Conservation (phyloP, 2,888 invertebrate genomes). For the Scelioninae gen. 2 region DNA sequence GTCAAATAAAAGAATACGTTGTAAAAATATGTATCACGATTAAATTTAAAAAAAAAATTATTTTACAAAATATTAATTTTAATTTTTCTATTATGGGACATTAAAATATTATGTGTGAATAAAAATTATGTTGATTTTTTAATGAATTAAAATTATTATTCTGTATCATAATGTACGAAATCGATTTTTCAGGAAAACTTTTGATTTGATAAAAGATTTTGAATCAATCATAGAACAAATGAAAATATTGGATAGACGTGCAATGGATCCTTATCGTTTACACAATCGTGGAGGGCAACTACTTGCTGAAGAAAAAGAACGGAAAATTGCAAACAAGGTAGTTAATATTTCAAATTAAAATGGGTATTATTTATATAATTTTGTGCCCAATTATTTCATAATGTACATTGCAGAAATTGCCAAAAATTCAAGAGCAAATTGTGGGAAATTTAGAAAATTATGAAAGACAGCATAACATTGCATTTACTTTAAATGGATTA, state of each 20-base stretch:
- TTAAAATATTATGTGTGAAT: too few relatives aligned
- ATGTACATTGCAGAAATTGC: conserved; percentile 76
- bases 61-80: too few relatives aligned
- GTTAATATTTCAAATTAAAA: conserved; percentile 10
- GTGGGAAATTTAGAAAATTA: conserved; percentile 76
- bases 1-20: too few relatives aligned
- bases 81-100: too few relatives aligned
- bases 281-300: conserved; percentile 92
- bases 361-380: neutral
- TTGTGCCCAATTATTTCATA: too few relatives aligned
- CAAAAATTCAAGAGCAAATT: conserved; percentile 84
- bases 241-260: conserved; percentile 84
- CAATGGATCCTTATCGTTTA: conserved; percentile 87
- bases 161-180: too few relatives aligned
- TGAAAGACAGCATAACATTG: conserved; percentile 74
- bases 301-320: conserved; percentile 89
- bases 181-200: conserved; percentile 79
- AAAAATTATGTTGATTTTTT: too few relatives aligned
- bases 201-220: conserved; percentile 81
- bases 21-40: too few relatives aligned
- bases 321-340: conserved; percentile 83
- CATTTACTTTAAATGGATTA: conserved; percentile 81
- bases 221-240: conserved; percentile 85
- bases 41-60: too few relatives aligned
- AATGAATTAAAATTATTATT: too few relatives aligned